Conservation (phyloP, 2,113 vertebrate genomes). For the Mohoua ochrocephala region DNA sequence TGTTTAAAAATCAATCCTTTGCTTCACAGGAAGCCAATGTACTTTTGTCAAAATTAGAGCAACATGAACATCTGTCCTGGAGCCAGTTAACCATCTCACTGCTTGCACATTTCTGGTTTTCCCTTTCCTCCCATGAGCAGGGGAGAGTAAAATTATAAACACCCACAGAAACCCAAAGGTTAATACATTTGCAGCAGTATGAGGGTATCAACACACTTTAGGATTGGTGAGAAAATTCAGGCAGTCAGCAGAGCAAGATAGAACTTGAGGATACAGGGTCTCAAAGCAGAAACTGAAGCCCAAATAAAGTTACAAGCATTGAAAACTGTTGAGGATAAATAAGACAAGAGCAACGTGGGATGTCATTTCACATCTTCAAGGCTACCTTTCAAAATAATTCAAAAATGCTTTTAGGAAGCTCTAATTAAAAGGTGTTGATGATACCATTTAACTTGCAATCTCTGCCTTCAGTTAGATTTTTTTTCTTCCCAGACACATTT, state of each 20-base stretch:
- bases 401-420: neutral
- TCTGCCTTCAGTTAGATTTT: neutral
- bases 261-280: neutral
- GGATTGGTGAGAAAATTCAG: slow-evolving; percentile 31
- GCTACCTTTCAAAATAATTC: neutral
- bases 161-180: neutral
- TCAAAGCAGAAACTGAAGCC: neutral
- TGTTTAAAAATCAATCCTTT: slow-evolving; percentile 64
- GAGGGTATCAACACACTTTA: neutral
- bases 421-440: neutral
- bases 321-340: neutral
- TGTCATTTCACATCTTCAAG: neutral
- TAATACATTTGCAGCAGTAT: neutral
- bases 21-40: slow-evolving; percentile 55
- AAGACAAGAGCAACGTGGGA: neutral
- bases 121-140: neutral
- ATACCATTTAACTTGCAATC: neutral
- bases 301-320: neutral
- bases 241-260: neutral
- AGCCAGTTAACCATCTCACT: slow-evolving; percentile 40
- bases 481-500: neutral
- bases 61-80: slow-evolving; percentile 21
- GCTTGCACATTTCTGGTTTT: neutral
- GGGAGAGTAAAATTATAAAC: neutral
- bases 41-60: slow-evolving; percentile 60